A percentile compares a stretch with the other conserved stretches of the same genome.
phyloP scores from a whole-genome alignment of 1,140 invertebrate genomes.

The Lepidurus arcticus region DNA sequence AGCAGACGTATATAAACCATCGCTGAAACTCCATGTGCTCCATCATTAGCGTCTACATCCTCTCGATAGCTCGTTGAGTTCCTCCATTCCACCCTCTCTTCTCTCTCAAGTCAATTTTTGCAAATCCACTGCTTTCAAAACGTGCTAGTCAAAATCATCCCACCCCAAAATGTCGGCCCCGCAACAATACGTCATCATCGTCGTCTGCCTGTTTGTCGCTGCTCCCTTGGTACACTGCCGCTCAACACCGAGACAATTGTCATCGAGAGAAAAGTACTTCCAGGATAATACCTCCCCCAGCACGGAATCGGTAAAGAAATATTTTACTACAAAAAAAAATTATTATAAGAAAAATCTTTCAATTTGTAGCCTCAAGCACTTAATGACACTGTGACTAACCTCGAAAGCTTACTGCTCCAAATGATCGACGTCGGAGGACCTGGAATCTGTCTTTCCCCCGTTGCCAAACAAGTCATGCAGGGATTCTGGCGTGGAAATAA shows the following conservation, averaged over 20 bases:
- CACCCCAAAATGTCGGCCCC: too few relatives aligned
- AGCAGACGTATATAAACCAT: constrained; percentile 1
- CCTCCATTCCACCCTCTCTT: too few relatives aligned
- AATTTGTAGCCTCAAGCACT: not conserved
- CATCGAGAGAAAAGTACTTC: too few relatives aligned
- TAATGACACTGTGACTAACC: constrained; percentile 10
- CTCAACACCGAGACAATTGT: too few relatives aligned
- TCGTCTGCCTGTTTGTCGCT: too few relatives aligned
- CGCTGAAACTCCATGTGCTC: not conserved
- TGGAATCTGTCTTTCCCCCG: constrained; percentile 32
- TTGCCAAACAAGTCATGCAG: constrained; percentile 29
- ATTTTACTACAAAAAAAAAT: not conserved
- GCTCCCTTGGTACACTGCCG: too few relatives aligned
- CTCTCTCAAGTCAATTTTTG: too few relatives aligned
- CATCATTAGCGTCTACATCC: not conserved
- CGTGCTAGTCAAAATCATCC: too few relatives aligned
- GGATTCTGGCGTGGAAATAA: constrained; percentile 27
- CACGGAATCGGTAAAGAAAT: not conserved
- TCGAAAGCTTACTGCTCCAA: constrained; percentile 31
- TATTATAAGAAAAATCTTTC: not conserved
- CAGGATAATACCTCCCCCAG: not conserved
- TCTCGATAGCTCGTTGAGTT: too few relatives aligned
- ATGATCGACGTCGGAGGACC: constrained; percentile 25
- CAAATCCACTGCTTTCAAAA: too few relatives aligned
- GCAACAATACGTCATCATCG: too few relatives aligned